phyloP scores from a whole-genome alignment of 2,797 vertebrate genomes.

The Pipistrellus kuhlii region DNA sequence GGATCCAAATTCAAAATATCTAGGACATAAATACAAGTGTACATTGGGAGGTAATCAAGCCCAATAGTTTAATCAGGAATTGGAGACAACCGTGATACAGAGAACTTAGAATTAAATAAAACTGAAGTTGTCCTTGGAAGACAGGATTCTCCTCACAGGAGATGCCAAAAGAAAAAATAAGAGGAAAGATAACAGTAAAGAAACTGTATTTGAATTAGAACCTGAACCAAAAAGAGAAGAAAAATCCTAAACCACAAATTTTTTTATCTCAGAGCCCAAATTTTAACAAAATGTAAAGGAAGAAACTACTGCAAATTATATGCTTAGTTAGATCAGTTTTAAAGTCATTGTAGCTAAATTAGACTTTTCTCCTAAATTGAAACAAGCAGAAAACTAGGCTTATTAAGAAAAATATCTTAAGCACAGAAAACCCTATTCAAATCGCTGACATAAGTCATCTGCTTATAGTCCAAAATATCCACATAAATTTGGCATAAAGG shows the following conservation, averaged over 20 bases:
- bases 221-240: neutral
- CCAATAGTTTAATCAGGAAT: neutral
- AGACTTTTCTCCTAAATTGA: conserved; percentile 27
- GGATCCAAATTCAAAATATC: neutral
- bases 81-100: neutral
- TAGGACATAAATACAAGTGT: neutral
- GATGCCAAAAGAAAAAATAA: neutral
- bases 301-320: conserved; percentile 26
- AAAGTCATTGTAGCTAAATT: conserved; percentile 52
- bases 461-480: neutral
- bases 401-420: conserved; percentile 41
- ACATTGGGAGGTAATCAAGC: neutral
- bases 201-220: conserved; percentile 35
- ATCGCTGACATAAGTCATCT: neutral
- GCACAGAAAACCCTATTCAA: conserved; percentile 32
- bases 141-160: neutral
- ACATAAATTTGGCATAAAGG: neutral
- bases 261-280: neutral
- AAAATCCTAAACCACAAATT: conserved; percentile 31
- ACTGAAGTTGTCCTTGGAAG: neutral
- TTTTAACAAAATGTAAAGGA: conserved; percentile 44
- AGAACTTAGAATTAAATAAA: conserved; percentile 29
- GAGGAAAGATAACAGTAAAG: conserved; percentile 3
- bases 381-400: conserved; percentile 54
- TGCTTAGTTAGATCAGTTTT: conserved; percentile 24